Conservation (phyloP, 2,797 vertebrate species). For the Malurus leucopterus region DNA sequence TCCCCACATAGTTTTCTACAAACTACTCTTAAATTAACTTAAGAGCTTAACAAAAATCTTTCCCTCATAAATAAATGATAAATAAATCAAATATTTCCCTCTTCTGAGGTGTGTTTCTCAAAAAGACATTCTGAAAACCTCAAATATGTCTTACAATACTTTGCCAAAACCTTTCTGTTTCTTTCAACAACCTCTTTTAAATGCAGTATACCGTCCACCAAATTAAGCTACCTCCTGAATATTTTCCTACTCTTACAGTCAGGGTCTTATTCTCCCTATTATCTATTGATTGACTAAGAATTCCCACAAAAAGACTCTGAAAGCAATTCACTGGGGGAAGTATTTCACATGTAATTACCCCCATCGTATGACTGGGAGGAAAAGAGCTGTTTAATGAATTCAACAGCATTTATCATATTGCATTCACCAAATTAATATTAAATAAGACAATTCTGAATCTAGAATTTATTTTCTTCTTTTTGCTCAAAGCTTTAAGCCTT, state of each 20-base stretch:
- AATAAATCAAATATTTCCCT: not conserved
- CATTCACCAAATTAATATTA: slow-evolving; percentile 23
- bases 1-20: not conserved
- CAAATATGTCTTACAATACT: not conserved
- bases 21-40: not conserved
- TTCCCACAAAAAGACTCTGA: not conserved
- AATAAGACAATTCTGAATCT: not conserved
- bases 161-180: not conserved
- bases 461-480: not conserved
- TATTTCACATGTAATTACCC: not conserved
- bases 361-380: not conserved
- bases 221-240: not conserved
- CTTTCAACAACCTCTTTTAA: not conserved
- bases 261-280: not conserved
- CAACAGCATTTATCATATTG: not conserved
- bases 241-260: not conserved
- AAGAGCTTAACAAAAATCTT: not conserved
- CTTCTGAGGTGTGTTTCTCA: not conserved
- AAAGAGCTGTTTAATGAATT: not conserved
- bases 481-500: not conserved
- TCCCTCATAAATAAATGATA: not conserved
- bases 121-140: not conserved
- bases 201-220: not conserved
- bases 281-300: not conserved
- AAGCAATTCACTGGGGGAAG: not conserved